phyloP scores from a whole-genome alignment of 2,113 vertebrate species.

The Saimiri boliviensis region DNA sequence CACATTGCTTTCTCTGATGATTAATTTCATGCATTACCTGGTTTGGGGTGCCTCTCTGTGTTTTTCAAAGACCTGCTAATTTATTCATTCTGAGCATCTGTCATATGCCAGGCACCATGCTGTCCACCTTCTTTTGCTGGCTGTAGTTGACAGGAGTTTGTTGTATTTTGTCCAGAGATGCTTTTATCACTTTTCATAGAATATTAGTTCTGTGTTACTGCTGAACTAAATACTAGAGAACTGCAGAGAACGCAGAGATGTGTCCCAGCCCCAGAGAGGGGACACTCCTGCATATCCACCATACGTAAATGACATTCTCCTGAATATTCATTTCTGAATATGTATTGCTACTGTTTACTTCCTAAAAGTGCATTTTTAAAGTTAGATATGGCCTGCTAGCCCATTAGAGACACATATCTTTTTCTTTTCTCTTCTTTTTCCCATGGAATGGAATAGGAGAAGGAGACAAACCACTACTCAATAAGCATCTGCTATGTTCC shows the following conservation, averaged over 20 bases:
- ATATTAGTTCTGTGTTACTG: background rate
- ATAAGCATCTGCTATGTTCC: rapidly evolving
- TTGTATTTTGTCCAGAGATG: background rate
- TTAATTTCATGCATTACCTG: background rate
- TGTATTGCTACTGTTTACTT: background rate
- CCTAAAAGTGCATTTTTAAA: background rate
- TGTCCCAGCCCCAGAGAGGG: background rate
- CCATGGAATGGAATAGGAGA: background rate
- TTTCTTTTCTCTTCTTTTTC: background rate
- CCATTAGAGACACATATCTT: rapidly evolving
- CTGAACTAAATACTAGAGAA: background rate
- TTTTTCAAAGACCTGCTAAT: background rate
- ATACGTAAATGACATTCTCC: rapidly evolving
- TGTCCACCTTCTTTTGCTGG: background rate
- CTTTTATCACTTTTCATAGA: background rate
- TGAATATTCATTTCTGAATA: background rate
- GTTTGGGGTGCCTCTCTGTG: background rate
- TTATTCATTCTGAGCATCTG: background rate
- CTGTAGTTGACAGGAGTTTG: background rate
- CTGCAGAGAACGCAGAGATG: too few species aligned
- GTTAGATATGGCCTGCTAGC: background rate
- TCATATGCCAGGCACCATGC: rapidly evolving
- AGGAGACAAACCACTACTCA: background rate
- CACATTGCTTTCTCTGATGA: background rate
- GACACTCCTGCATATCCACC: rapidly evolving